phyloP scores from a whole-genome alignment of 2,797 vertebrate species.

The Anomalospiza imberbis region DNA sequence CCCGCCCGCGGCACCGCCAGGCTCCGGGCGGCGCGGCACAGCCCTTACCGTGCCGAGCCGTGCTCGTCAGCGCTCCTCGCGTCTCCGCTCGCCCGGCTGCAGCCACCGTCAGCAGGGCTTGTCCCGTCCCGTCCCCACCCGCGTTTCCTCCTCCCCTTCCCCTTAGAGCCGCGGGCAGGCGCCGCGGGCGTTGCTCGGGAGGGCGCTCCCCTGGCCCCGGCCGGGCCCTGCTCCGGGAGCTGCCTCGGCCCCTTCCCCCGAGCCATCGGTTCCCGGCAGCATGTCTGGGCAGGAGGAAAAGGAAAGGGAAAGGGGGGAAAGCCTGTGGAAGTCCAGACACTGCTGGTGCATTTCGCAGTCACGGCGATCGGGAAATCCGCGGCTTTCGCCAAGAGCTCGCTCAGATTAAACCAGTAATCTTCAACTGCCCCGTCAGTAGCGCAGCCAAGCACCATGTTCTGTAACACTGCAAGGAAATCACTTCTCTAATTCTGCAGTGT shows the following conservation, averaged over 20 bases:
- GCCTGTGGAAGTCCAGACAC: fast-evolving
- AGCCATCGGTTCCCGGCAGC: neutral
- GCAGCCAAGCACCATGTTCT: fast-evolving
- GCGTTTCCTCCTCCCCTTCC: neutral
- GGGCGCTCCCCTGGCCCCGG: neutral
- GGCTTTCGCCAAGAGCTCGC: neutral
- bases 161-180: neutral
- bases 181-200: neutral
- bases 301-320: too few relatives aligned
- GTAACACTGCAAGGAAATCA: neutral
- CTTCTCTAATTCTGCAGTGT: neutral
- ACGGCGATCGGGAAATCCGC: fast-evolving
- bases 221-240: neutral
- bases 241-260: too few relatives aligned
- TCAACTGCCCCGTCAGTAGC: neutral
- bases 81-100: neutral
- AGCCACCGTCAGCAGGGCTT: neutral
- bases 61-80: neutral
- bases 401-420: neutral
- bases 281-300: too few relatives aligned
- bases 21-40: neutral
- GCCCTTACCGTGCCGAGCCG: neutral
- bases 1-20: neutral
- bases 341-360: neutral
- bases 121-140: neutral